Evolutionary conservation across 2,888 invertebrate genomes (phyloP), one percentile per base, ranked within the genome.

Genomic region (Melolontha melolontha): DNA sequence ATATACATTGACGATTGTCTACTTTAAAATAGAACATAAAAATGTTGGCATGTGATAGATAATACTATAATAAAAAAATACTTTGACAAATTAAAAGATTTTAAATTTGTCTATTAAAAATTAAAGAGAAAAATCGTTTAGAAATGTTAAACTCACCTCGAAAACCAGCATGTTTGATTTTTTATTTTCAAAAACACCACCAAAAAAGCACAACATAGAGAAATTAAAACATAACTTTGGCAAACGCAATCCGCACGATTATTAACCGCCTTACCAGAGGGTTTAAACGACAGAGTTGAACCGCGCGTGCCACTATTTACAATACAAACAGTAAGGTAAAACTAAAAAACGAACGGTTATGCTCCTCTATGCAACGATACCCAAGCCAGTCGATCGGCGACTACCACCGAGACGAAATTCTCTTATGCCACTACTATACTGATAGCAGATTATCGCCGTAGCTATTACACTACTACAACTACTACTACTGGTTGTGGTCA

Each of bases 131-230:
- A 52, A 42, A n/a, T 22, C 34, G 6, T 10, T 34, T 34, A 6
- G 7, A 52, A 27, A 63, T 22, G 22, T 4, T 22, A 22, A 66
- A 70, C 73, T 68, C 59, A 73, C 73, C 73, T 72, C 73, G 39
- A 73, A 73, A 65, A 73, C 72, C 62, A 73, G 68, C 73, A 73
- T 73, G 54, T 67, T 71, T 7, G 59, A 62, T 29, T 14, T 59
- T 57, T 59, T 54, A 16, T 42, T 57, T 16, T 34, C 50, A 47
- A 52, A 51, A 51, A 62, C 57, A 62, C 57, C 67, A 57, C 49
- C 44, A 52, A 64, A 70, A 67, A 50, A 27, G 29, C 66, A 59
- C 64, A 67, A 70, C 49, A 64, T 50, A 52, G 16, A 44, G 44
- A 54, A 64, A 51, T 27, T 11, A 52, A 40, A 51, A 52, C 64